Evolutionary conservation across 1,140 invertebrate species (phyloP).

Genomic region (Scaptodrosophila lebanonensis): DNA sequence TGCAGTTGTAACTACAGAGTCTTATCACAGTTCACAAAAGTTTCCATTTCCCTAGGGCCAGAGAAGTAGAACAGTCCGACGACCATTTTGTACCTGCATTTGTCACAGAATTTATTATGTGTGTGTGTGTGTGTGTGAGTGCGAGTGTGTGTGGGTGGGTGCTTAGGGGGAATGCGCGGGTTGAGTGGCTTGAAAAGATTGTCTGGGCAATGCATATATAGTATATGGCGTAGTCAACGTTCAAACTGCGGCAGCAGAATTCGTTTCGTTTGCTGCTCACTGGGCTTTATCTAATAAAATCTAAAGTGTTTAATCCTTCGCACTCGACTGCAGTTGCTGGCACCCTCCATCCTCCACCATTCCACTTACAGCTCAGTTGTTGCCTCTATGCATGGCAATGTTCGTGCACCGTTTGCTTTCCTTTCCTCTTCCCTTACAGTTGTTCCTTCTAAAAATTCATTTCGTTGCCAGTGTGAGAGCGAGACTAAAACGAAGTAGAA

Average conservation of each 20-base stretch:
- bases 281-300: slow-evolving; percentile 69
- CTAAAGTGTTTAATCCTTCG: slow-evolving; percentile 70
- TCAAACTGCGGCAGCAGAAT: slow-evolving; percentile 41
- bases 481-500: slow-evolving; percentile 38
- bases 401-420: slow-evolving; percentile 7
- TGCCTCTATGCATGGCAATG: slow-evolving; percentile 19
- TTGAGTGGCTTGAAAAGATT: neutral
- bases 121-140: slow-evolving; percentile 9
- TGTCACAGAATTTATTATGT: slow-evolving; percentile 69
- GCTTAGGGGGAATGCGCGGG: neutral
- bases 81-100: slow-evolving; percentile 65
- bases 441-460: slow-evolving; percentile 42
- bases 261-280: slow-evolving; percentile 58
- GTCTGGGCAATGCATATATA: too few relatives aligned
- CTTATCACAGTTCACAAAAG: slow-evolving; percentile 33
- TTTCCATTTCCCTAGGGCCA: too few relatives aligned
- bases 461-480: slow-evolving; percentile 30
- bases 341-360: slow-evolving; percentile 13
- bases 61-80: too few relatives aligned
- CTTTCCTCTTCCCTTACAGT: slow-evolving; percentile 1
- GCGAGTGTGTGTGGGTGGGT: neutral
- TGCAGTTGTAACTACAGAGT: too few relatives aligned
- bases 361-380: slow-evolving; percentile 1
- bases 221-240: neutral
- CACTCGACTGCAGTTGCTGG: slow-evolving; percentile 54